Evolutionary conservation across 2,888 invertebrate genomes (phyloP), one percentile per base, ranked within the genome.

Genomic region (Nematopogon swammerdamellus): DNA sequence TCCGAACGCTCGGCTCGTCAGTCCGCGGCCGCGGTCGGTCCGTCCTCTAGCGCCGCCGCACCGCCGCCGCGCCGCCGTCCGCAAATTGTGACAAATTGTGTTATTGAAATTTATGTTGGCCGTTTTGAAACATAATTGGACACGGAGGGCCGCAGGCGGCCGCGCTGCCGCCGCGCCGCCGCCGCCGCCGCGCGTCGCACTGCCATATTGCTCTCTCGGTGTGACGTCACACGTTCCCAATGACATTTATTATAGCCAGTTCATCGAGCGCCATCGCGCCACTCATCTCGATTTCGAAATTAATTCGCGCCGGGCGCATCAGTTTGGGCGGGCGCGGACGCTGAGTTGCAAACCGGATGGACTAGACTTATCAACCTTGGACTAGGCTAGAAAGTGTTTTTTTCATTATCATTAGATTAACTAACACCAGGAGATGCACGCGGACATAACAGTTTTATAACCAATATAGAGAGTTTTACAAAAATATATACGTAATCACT

Each of bases 91-190:
- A 70, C 70, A 71, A 72, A 73, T 72, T 70, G 67, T 69, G 64
- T 72, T 72, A 71, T 72, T 68, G 71, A 71, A 73, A 73, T 74
- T 73, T 70, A 72, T 71, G 71, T 70, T 65, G 64, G 66, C 69
- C 68, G 68, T 72, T 71, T 74, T 72, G 68, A 68, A 69, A 68
- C 66, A 67, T 72, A 74, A 72, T 71, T 74, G 70, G 68, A 70
- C 67, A 68, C 64, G 63, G 67, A 66, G 64, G 65, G 68, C 64
- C 65, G 64, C 62, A 65, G 58, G 65, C 66, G 66, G 67, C 64
- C 62, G 25, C 25, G n/a, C n/a, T n/a, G n/a, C n/a, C n/a, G n/a
- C n/a, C n/a, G n/a, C n/a, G n/a, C n/a, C n/a, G n/a, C n/a, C n/a
- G n/a, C n/a, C n/a, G n/a, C n/a, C n/a, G n/a, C n/a, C n/a, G n/a